These are phyloP conservation scores for Eupithecia vulgata DNA, from an alignment of 2,888 invertebrate genomes.

Conservation along the genomic window DNA sequence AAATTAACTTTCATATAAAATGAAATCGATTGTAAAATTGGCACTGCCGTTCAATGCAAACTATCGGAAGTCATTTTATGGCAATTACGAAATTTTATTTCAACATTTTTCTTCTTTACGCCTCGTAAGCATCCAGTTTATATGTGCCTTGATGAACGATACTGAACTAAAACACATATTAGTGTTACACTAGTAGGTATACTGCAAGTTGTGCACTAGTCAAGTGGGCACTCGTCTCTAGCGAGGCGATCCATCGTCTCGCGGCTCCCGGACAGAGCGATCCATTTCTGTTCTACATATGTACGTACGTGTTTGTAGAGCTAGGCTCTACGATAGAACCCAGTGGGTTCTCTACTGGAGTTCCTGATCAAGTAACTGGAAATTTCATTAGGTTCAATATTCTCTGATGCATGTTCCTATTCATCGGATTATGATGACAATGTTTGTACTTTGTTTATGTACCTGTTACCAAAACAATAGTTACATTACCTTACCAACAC, in stretches of 20 bases:
- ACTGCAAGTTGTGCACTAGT: neutral
- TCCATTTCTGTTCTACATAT: neutral
- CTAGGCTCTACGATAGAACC: neutral
- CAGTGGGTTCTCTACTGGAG: neutral
- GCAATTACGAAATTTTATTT: neutral
- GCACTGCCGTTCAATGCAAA: neutral
- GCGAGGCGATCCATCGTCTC: slow-evolving; percentile 1
- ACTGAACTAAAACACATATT: too few relatives aligned
- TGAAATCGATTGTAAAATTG: neutral
- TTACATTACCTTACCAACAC: neutral
- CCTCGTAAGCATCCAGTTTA: neutral
- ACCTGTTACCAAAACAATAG: too few relatives aligned
- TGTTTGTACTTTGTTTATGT: neutral
- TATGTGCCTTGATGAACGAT: too few relatives aligned
- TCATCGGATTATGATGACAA: neutral
- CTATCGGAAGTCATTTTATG: neutral
- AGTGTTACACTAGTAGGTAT: too few relatives aligned
- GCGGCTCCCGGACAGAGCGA: neutral
- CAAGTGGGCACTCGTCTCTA: neutral
- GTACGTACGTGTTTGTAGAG: neutral
- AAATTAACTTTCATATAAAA: neutral
- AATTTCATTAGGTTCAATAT: too few relatives aligned
- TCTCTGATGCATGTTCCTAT: neutral
- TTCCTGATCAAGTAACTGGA: neutral
- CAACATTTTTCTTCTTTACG: neutral